A percentile compares a stretch with the other conserved stretches of the same genome.
phyloP scores from a whole-genome alignment of 2,888 invertebrate genomes.

The Mechanitis mazaeus region DNA sequence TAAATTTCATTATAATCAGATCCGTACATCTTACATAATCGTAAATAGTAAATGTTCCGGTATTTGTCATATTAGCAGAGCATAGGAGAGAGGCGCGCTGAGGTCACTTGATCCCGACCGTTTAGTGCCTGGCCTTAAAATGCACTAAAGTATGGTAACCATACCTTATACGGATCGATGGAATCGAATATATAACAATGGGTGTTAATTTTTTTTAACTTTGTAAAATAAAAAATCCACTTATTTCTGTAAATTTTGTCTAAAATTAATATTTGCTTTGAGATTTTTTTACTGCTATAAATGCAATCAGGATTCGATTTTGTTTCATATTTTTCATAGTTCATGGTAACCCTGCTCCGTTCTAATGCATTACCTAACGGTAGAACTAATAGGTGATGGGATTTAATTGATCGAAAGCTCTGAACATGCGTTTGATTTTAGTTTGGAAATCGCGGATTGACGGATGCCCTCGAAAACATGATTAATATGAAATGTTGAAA shows the following conservation, averaged over 20 bases:
- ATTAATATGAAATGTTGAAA: background rate
- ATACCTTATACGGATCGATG: background rate
- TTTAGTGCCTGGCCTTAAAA: constrained; percentile 46
- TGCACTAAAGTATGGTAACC: constrained; percentile 24
- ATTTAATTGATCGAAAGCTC: constrained; percentile 35
- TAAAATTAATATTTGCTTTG: too few relatives aligned
- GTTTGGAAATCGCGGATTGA: constrained; percentile 21
- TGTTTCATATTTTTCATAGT: background rate
- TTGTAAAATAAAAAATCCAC: too few relatives aligned
- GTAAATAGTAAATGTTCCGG: constrained; percentile 24
- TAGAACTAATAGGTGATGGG: constrained; percentile 34
- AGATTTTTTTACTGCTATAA: background rate
- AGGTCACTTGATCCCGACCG: constrained; percentile 25
- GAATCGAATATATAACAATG: too few relatives aligned
- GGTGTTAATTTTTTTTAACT: too few relatives aligned
- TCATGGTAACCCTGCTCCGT: constrained; percentile 32
- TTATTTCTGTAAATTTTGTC: too few relatives aligned
- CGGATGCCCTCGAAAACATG: constrained; percentile 19
- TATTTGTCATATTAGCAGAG: constrained; percentile 26
- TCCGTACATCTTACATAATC: constrained; percentile 12
- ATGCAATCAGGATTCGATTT: constrained; percentile 32
- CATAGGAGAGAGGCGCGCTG: constrained; percentile 22
- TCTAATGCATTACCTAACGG: constrained; percentile 38
- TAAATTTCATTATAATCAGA: background rate
- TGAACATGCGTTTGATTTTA: constrained; percentile 15